A percentile compares a stretch with the other conserved stretches of the same genome.
Conservation (phyloP, 2,113 vertebrate genomes). For the Oxyruncus cristatus region DNA sequence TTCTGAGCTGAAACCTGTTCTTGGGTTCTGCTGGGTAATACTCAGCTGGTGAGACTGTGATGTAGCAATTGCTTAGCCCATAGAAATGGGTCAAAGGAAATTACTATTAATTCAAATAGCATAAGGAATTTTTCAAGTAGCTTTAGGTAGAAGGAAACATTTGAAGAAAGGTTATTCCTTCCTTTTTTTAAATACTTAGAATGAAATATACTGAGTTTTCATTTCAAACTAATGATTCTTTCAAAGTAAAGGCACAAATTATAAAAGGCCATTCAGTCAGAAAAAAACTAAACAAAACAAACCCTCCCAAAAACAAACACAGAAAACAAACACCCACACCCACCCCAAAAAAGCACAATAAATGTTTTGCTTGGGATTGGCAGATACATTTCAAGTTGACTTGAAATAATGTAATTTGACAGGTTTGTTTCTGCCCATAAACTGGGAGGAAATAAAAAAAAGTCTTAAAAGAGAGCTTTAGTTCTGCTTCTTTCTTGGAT, state of each 20-base stretch:
- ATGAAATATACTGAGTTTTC: not conserved
- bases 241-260: not conserved
- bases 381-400: not conserved
- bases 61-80: not conserved
- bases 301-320: not conserved
- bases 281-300: not conserved
- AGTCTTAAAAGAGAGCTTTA: not conserved
- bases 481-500: not conserved
- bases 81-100: not conserved
- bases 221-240: not conserved
- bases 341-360: fast-evolving
- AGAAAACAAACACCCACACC: not conserved
- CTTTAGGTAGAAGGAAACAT: not conserved
- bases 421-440: not conserved
- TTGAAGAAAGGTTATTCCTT: not conserved
- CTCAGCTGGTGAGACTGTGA: not conserved
- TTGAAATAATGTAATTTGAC: not conserved
- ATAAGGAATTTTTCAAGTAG: not conserved
- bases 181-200: not conserved
- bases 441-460: not conserved
- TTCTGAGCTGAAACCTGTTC: not conserved
- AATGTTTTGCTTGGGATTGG: not conserved
- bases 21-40: not conserved
- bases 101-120: not conserved
- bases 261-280: not conserved